Conservation (phyloP, 2,888 invertebrate species). For the Ornithoptera priamus region DNA sequence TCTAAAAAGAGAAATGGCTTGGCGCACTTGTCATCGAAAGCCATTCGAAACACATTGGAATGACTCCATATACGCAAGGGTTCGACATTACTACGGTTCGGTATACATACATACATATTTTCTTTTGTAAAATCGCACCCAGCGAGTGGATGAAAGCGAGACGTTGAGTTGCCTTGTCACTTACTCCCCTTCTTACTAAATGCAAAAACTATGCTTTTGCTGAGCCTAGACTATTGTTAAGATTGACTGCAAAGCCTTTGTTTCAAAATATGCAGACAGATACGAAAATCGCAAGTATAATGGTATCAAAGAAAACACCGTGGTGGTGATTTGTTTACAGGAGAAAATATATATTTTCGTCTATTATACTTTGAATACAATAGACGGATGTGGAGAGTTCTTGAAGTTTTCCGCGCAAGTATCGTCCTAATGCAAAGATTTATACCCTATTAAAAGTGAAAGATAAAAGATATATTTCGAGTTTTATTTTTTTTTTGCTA, state of each 20-base stretch:
- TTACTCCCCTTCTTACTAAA: conserved; percentile 68
- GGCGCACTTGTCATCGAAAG: conserved; percentile 75
- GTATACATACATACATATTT: conserved; percentile 46
- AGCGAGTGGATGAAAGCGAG: conserved; percentile 74
- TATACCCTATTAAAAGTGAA: conserved; percentile 65
- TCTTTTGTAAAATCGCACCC: conserved; percentile 65
- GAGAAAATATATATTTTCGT: neutral
- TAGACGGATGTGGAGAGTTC: neutral
- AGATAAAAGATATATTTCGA: conserved; percentile 64
- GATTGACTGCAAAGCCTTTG: conserved; percentile 68
- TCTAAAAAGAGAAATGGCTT: conserved; percentile 71
- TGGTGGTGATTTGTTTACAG: conserved; percentile 32
- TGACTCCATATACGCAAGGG: conserved; percentile 60
- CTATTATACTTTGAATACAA: neutral
- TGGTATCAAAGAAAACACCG: conserved; percentile 34
- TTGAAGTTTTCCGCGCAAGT: conserved; percentile 48
- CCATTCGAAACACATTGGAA: conserved; percentile 69
- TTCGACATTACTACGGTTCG: conserved; percentile 49
- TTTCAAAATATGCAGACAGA: conserved; percentile 54
- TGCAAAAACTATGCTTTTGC: conserved; percentile 65
- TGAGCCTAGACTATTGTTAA: conserved; percentile 65
- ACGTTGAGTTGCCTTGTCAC: conserved; percentile 61
- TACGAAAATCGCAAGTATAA: conserved; percentile 40
- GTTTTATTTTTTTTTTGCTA: conserved; percentile 58
- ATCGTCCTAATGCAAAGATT: conserved; percentile 52